Evolutionary conservation across 2,888 invertebrate species (phyloP).

Genomic region (Antitype chi): DNA sequence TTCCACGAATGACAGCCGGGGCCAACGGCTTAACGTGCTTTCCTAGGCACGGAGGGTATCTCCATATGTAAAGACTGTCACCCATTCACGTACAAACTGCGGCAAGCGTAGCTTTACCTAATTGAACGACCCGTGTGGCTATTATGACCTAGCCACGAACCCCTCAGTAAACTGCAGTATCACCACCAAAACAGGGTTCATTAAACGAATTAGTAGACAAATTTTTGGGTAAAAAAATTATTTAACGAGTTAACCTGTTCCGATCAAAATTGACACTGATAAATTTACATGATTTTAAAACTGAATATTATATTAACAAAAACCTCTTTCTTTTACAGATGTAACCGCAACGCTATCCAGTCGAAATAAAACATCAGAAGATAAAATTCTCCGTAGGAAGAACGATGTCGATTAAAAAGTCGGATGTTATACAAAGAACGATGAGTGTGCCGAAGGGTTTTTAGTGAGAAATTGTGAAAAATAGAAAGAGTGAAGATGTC

Average conservation of each 20-base stretch:
- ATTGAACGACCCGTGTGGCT: no score
- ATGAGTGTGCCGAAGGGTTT: constrained; percentile 76
- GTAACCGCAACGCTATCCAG: constrained; percentile 68
- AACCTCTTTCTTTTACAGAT: constrained; percentile 79
- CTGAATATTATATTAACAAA: constrained; percentile 14
- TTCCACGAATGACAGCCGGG: no score
- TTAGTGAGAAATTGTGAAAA: constrained; percentile 79
- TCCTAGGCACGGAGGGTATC: no score
- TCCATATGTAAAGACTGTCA: no score
- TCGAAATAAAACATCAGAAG: constrained; percentile 54
- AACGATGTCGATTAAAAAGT: constrained; percentile 79
- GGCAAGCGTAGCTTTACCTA: no score
- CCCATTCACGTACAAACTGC: no score
- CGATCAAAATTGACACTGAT: neutral
- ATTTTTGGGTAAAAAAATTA: neutral
- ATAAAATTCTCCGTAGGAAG: constrained; percentile 61
- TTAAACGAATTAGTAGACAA: no score
- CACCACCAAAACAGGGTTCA: no score
- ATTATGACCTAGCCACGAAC: no score
- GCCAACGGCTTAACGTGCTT: no score
- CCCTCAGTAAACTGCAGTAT: neutral
- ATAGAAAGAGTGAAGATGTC: constrained; percentile 85
- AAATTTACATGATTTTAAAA: neutral
- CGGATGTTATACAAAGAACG: constrained; percentile 76
- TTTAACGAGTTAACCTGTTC: neutral